Base-by-base conservation (phyloP, 2,797 vertebrate genomes). In the Danio aesculapii region DNA sequence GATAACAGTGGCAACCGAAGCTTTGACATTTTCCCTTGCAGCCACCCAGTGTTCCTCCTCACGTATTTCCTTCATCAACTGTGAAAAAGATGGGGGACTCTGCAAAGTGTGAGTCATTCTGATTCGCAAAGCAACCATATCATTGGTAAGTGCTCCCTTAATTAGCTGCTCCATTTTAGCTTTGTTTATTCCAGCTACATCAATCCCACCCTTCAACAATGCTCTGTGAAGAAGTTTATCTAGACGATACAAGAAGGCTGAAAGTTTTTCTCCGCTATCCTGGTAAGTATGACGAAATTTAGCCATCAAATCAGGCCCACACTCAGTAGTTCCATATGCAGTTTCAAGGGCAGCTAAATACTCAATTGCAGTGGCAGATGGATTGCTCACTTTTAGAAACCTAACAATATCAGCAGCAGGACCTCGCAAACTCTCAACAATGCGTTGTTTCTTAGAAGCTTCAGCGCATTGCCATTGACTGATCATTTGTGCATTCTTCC, bases 301-400 rank as follows among this genome's bases (percentile, higher is more conserved):
- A 1, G 59, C 71, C 78, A 84, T 76, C 13, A 84, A 8, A 39
- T 84, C 75, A 6, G 11, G 4, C 3, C 49, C 83, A 68, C 53
- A 68, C 21, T 82, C 83, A 8, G 69, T 84, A 55, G 79, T 47
- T 10, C 83, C 83, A 75, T 78, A 84, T 11, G 50, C 41, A 70
- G 75, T 78, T 10, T 84, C 75, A n/a, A 82, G 52, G 1, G 55
- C 70, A 58, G 30, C 19, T 19, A 86, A 62, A 13, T 81, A 85
- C 8, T 83, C 81, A 43, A 13, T 63, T 10, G 52, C 72, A 5
- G 50, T 83, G 0, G 77, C 81, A 68, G 19, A 46, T 8, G 81
- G 73, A 6, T 13, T 74, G 19, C 81, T 67, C 50, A 77, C 53
- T 61, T 85, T 83, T 7, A 77, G 4, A 49, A 81, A 83, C 11